Evolutionary conservation across 1,140 invertebrate species (phyloP).

Genomic region (Scaptodrosophila lebanonensis): DNA sequence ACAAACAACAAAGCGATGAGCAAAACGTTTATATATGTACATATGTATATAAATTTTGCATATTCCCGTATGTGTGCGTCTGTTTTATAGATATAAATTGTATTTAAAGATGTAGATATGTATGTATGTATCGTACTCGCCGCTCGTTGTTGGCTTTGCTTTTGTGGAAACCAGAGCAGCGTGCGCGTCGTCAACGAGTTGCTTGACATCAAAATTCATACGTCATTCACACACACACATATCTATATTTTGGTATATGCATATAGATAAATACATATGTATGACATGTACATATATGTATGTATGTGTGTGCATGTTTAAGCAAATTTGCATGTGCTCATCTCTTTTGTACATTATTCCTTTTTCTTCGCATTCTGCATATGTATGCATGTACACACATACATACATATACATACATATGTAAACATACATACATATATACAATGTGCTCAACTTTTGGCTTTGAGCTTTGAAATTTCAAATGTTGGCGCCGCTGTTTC

Average conservation of each 20-base stretch:
- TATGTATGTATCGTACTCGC: slow-evolving; percentile 2
- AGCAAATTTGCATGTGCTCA: slow-evolving; percentile 62
- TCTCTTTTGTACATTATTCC: slow-evolving; percentile 6
- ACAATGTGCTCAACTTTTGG: slow-evolving; percentile 7
- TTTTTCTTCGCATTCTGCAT: too few species aligned
- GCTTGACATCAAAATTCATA: slow-evolving; percentile 68
- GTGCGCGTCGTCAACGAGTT: slow-evolving; percentile 22
- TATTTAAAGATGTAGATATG: slow-evolving; percentile 52
- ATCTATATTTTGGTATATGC: too few species aligned
- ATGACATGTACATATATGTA: slow-evolving; percentile 3
- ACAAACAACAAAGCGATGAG: slow-evolving; percentile 19
- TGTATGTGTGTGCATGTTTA: too few species aligned
- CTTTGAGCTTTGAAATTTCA: slow-evolving; percentile 47
- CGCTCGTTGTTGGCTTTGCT: background rate
- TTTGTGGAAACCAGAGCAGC: too few species aligned
- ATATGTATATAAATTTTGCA: slow-evolving; percentile 7
- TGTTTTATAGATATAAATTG: slow-evolving; percentile 42
- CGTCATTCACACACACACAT: slow-evolving; percentile 38
- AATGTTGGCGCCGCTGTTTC: slow-evolving; percentile 26
- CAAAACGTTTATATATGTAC: slow-evolving; percentile 52
- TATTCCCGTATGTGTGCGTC: slow-evolving; percentile 2
- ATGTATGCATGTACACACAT: background rate
- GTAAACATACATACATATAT: too few species aligned
- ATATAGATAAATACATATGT: background rate
- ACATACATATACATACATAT: background rate